Evolutionary conservation across 2,888 invertebrate species (phyloP).

Genomic region (Calameuta filiformis): DNA sequence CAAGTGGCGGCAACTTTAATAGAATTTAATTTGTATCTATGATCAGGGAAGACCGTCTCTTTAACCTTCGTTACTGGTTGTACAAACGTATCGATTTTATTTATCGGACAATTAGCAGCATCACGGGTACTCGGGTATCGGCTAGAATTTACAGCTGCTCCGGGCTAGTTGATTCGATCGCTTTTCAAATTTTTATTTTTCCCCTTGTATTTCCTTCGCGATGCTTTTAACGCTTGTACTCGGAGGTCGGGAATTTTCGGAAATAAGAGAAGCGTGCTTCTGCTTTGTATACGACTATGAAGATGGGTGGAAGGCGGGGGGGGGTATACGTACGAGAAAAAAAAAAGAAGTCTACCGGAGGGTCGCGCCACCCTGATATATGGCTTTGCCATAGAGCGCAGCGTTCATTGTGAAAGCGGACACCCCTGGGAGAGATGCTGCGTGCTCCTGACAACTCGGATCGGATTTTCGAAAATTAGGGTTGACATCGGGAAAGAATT

Average conservation of each 20-base stretch:
- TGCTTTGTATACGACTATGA: background rate
- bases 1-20: background rate
- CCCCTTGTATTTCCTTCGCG: background rate
- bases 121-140: background rate
- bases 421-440: background rate
- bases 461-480: slow-evolving; percentile 4
- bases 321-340: background rate
- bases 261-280: background rate
- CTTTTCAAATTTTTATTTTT: background rate
- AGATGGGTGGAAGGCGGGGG: background rate
- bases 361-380: background rate
- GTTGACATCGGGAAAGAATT: background rate
- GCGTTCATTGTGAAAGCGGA: slow-evolving; percentile 5
- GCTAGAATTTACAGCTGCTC: background rate
- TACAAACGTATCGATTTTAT: background rate
- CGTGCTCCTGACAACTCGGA: slow-evolving; percentile 4
- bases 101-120: background rate
- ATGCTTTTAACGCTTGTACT: background rate
- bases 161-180: background rate
- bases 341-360: background rate
- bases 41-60: background rate
- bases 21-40: background rate
- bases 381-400: background rate
- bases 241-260: background rate
- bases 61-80: background rate